A percentile compares a stretch with the other conserved stretches of the same genome.
These are phyloP conservation scores for Drosophila paranaensis DNA, from an alignment of 2,888 invertebrate species.

Conservation along the genomic window DNA sequence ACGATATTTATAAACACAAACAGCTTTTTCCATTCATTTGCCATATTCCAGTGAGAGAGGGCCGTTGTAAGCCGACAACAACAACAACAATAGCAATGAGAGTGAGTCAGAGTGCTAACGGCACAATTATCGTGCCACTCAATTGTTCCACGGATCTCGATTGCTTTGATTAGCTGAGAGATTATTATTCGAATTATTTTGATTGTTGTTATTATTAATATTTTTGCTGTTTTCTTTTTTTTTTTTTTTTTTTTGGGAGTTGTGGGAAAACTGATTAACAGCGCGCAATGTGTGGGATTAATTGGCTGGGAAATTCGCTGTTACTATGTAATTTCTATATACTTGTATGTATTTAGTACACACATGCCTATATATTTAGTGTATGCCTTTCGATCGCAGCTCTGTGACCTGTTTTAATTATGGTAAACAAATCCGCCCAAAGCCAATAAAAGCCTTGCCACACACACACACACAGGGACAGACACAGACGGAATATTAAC, in stretches of 20 bases:
- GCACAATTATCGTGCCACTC: conserved; percentile 14
- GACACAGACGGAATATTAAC: not conserved
- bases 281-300: conserved; percentile 33
- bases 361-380: not conserved
- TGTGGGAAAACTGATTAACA: conserved; percentile 40
- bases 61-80: not conserved
- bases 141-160: conserved; percentile 27
- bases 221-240: not conserved
- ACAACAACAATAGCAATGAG: not conserved
- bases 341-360: not conserved
- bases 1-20: conserved; percentile 1
- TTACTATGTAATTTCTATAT: not conserved
- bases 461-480: not conserved
- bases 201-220: not conserved
- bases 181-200: not conserved
- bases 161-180: conserved; percentile 27
- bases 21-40: not conserved
- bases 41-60: conserved; percentile 6
- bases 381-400: not conserved
- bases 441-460: conserved; percentile 36
- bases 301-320: conserved; percentile 40
- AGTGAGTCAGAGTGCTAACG: conserved; percentile 29
- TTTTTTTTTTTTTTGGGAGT: not conserved
- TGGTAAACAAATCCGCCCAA: conserved; percentile 48
- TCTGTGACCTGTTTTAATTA: conserved; percentile 40